Base-by-base conservation (phyloP, 92 coral and sea anemone species). In the Heliopora coerulea region DNA sequence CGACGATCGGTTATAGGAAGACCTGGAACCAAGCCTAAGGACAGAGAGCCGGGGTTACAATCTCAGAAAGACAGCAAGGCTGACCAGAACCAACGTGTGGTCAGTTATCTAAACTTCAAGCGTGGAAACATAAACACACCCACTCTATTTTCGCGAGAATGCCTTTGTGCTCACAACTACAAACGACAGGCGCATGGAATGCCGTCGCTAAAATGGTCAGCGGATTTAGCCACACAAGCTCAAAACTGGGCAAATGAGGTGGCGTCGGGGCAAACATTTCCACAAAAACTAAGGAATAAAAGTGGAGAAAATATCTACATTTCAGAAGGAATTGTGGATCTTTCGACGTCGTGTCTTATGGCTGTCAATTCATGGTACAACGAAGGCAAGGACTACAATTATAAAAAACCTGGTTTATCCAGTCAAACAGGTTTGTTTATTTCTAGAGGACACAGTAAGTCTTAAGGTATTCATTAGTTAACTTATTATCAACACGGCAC, bases 321-420 rank as follows among this genome's bases (percentile, higher is more conserved):
- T 35, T 3, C 30, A 6, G 49, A 70, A 28, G 54, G 50, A 9
- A 70, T 52, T 70, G 32, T 70, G 1, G 77, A 70, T 70, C 62
- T 70, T 52, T 70, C 77, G 15, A 52, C 48, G 31, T 70, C 81
- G 2, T 84, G 88, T 37, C 62, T 23, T 35, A 34, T 48, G 11
- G 88, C 88, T 24, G 75, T 84, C 17, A 44, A 80, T 24, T 19
- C 75, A 35, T 84, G 84, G 88, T 84, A 79, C 63, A 32, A 24
- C 23, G 52, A 54, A n/a, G 58, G 49, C n/a, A 41, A 70, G 13
- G n/a, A 50, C 13, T 32, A 70, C 26, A 37, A 70, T 58, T 54
- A 70, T 37, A 25, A 29, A 54, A 37, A 54, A 50, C 56, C 33
- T 32, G 50, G 57, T 17, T 15, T 67, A 19, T 33, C 77, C 6